Base-by-base conservation (phyloP, 53 echinoderm and acorn worm species). In the Crossaster papposus region DNA sequence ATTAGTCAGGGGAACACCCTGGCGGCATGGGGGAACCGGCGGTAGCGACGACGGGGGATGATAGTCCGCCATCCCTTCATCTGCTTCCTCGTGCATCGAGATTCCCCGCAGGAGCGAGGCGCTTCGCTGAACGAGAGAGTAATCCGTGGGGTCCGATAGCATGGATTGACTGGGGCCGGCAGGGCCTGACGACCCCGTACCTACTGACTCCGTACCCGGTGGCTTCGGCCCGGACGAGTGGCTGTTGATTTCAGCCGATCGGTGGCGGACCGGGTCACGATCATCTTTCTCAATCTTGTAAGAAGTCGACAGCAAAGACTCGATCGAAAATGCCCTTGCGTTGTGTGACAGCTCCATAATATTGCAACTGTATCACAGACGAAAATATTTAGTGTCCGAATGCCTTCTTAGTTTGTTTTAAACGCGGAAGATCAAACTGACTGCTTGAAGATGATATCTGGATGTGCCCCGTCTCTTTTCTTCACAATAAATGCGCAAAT, bases 231-330 rank as follows among this genome's bases (percentile, higher is more conserved):
- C 36, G 34, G 36, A 10, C 22, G 35, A 74, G 17, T 33, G 51
- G 51, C 78, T 78, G 50, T 6, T n/a, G 50, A 78, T 51, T 51
- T 78, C 78, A 51, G 78, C 78, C 24, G 52, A 22, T 50, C 14
- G 78, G 51, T 0, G 2, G n/a, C 50, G 23, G n/a, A n/a, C n/a
- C n/a, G n/a, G n/a, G 78, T 78, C 78, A 9, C 31, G 35, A 33
- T 36, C 75, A 33, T 36, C 34, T 33, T 35, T 29, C 11, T 10
- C 78, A n/a, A 33, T 13, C 12, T 20, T 15, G 17, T 51, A 50
- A 15, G 78, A 78, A 78, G 51, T 20, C 35, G 74, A 44, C 23
- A 78, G 51, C 51, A 78, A 51, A 44, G 78, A 78, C 26, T 78
- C 18, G 23, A 78, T 78, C 6, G 78, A 78, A 78, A 78, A 78